These are phyloP conservation scores for Drosophila melanica DNA, from an alignment of 1,140 invertebrate genomes.

Conservation along the genomic window DNA sequence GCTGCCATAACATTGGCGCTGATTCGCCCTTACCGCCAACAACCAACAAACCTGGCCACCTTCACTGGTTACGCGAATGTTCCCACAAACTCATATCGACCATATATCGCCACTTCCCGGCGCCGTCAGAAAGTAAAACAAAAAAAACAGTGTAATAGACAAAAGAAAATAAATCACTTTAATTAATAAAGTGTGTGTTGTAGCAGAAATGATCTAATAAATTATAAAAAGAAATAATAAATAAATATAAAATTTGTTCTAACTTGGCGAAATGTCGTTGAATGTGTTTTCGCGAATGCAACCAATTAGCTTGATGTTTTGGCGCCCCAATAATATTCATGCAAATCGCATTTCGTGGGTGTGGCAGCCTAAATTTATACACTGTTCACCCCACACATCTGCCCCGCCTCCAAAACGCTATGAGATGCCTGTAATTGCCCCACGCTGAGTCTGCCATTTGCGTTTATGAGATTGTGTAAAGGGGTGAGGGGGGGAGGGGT, in stretches of 20 bases:
- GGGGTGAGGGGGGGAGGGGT: constrained; percentile 16
- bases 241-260: too few relatives aligned
- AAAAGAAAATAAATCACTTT: too few relatives aligned
- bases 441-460: constrained; percentile 32
- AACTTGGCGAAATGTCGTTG: neutral
- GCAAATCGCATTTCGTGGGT: constrained; percentile 59
- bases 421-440: constrained; percentile 57
- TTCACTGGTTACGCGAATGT: constrained; percentile 14
- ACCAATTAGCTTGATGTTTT: constrained; percentile 40
- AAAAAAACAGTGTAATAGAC: too few relatives aligned
- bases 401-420: constrained; percentile 2
- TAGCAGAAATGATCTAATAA: too few relatives aligned
- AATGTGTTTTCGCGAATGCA: constrained; percentile 20
- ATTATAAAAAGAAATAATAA: too few relatives aligned
- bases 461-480: constrained; percentile 6
- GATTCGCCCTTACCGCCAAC: constrained; percentile 28
- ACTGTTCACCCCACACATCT: neutral
- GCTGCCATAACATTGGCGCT: constrained; percentile 44
- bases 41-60: constrained; percentile 8
- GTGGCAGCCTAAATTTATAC: constrained; percentile 16
- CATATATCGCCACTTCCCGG: neutral
- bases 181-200: too few relatives aligned
- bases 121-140: too few relatives aligned
- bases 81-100: neutral
- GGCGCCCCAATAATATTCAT: constrained; percentile 66